phyloP scores from a whole-genome alignment of 2,113 vertebrate genomes.

The Tenebrosternarchus preto region DNA sequence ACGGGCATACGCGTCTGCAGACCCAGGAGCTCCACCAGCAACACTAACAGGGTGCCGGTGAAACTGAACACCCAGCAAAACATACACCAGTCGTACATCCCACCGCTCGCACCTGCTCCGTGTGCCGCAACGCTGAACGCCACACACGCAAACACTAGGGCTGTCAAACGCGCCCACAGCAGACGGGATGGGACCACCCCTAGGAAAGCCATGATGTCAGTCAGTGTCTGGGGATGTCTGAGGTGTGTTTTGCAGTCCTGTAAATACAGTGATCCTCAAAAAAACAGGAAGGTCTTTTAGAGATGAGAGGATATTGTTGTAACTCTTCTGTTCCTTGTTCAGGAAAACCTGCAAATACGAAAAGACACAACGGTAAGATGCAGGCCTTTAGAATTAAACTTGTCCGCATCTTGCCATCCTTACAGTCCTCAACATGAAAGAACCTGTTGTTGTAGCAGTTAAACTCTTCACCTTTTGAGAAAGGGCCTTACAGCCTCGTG shows the following conservation, averaged over 20 bases:
- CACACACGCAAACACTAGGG: constrained; percentile 46
- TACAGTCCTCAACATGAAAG: no score
- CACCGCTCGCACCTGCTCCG: accelerated
- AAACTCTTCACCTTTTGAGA: no score
- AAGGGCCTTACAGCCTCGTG: no score
- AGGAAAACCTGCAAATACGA: constrained; percentile 8
- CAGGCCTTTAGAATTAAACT: not conserved
- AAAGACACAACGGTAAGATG: not conserved
- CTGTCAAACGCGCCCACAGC: constrained; percentile 38
- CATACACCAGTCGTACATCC: constrained; percentile 70
- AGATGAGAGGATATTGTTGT: no score
- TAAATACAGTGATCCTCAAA: no score
- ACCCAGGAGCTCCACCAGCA: constrained; percentile 69
- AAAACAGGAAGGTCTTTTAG: no score
- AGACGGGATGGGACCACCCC: constrained; percentile 21
- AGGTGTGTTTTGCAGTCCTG: not conserved
- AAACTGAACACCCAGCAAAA: constrained; percentile 81
- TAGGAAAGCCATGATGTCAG: constrained; percentile 34
- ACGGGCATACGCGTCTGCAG: constrained; percentile 70
- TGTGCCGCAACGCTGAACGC: constrained; percentile 72
- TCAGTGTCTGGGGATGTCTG: not conserved
- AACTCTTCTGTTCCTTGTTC: not conserved
- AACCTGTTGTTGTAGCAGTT: no score
- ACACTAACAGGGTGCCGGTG: constrained; percentile 69
- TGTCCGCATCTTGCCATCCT: no score